Percentiles rank a stretch among this genome's conserved stretches.
phyloP scores from a whole-genome alignment of 2,113 vertebrate genomes.

The Oenanthe oenanthe region DNA sequence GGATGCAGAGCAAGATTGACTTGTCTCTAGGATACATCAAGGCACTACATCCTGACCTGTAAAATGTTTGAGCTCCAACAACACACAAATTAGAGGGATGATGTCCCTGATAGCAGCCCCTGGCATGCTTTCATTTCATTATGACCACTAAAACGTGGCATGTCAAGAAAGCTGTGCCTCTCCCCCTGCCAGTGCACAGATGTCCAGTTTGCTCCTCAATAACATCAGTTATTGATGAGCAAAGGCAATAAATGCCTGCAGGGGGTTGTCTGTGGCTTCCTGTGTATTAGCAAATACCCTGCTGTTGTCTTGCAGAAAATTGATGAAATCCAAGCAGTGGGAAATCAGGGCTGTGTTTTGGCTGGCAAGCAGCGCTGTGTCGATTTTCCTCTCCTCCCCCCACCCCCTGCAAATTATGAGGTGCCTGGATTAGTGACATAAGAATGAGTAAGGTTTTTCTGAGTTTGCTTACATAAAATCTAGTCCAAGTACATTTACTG shows the following conservation, averaged over 20 bases:
- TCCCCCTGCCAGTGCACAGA: not conserved
- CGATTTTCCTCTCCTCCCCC: not conserved
- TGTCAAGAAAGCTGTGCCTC: not conserved
- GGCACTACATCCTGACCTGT: not conserved
- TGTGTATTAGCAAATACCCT: not conserved
- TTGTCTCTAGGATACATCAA: not conserved
- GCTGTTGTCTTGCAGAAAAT: not conserved
- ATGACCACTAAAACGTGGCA: not conserved
- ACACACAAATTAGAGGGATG: not conserved
- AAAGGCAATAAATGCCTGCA: not conserved
- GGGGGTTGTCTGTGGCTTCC: not conserved
- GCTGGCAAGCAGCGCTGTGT: not conserved
- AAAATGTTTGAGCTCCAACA: not conserved
- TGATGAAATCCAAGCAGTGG: not conserved
- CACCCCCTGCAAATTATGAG: not conserved
- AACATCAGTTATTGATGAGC: not conserved
- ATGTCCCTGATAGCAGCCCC: not conserved
- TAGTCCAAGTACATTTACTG: not conserved
- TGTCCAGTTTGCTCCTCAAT: not conserved
- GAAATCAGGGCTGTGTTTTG: not conserved
- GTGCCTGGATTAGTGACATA: conserved; percentile 33
- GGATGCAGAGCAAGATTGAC: not conserved
- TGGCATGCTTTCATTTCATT: not conserved
- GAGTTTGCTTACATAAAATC: not conserved
- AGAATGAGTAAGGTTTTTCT: conserved; percentile 49